phyloP scores from a whole-genome alignment of 2,888 invertebrate species.

The Lathronympha strigana region DNA sequence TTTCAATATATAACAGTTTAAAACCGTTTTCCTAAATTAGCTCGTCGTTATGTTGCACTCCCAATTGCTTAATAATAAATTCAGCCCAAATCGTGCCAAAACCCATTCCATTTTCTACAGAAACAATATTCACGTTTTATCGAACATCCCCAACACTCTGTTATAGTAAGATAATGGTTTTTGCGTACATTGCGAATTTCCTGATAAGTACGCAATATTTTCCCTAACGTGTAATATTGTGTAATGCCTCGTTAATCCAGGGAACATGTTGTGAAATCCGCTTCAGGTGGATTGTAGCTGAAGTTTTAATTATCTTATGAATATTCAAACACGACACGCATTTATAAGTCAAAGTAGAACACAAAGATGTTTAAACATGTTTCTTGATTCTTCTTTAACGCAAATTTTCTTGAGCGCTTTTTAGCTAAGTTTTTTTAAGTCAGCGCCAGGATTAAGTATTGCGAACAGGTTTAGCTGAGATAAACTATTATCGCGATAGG shows the following conservation, averaged over 20 bases:
- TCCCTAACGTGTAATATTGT: neutral
- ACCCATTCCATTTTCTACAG: neutral
- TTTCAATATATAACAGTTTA: too few species aligned
- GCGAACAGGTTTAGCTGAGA: too few species aligned
- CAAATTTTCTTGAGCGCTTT: too few species aligned
- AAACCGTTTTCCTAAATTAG: too few species aligned
- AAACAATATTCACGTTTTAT: constrained; percentile 26
- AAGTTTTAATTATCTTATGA: constrained; percentile 38
- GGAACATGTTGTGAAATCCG: constrained; percentile 18
- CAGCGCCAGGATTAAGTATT: too few species aligned
- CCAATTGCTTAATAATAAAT: too few species aligned
- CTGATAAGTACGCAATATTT: constrained; percentile 22
- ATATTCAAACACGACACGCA: constrained; percentile 9
- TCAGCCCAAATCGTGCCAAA: too few species aligned
- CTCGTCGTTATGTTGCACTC: too few species aligned
- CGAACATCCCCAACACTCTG: constrained; percentile 17
- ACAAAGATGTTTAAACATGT: constrained; percentile 4
- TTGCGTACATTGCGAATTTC: constrained; percentile 23
- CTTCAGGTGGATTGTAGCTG: constrained; percentile 14
- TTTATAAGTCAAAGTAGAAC: neutral
- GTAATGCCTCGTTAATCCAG: constrained; percentile 26
- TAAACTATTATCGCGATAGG: too few species aligned
- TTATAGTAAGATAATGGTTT: constrained; percentile 9
- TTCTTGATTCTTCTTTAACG: neutral
- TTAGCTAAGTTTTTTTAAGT: too few species aligned